Evolutionary conservation across 2,888 invertebrate species (phyloP).

Genomic region (Steinernema scapterisci): DNA sequence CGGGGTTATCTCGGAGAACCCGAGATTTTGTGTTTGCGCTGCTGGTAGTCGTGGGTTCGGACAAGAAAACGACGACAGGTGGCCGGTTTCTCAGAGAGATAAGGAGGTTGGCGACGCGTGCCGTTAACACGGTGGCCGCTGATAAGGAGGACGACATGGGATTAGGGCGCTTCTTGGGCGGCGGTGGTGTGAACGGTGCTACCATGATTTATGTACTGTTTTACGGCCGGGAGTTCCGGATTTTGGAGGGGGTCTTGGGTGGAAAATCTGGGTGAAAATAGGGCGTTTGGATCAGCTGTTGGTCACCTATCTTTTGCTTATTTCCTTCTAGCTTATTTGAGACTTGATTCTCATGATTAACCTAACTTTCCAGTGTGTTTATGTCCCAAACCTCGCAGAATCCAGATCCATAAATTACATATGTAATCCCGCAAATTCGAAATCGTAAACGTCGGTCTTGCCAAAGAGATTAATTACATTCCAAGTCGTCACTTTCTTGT

Average conservation of each 20-base stretch:
- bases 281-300: no score
- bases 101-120: constrained; percentile 26
- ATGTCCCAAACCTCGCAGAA: no score
- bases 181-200: not conserved
- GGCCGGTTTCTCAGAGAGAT: constrained; percentile 13
- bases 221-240: no score
- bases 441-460: not conserved
- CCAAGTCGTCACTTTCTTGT: constrained; percentile 17
- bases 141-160: constrained; percentile 9
- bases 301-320: no score
- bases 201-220: constrained; percentile 9
- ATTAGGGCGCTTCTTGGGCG: not conserved
- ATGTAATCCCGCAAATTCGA: constrained; percentile 27
- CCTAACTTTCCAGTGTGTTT: no score
- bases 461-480: constrained; percentile 23
- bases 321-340: no score
- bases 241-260: no score
- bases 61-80: not conserved
- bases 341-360: no score
- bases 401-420: constrained; percentile 5
- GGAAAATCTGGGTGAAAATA: no score
- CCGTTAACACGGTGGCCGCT: constrained; percentile 22
- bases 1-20: not conserved
- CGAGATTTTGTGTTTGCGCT: constrained; percentile 28
- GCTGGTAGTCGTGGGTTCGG: not conserved